These are phyloP conservation scores for Pavo muticus DNA, from an alignment of 2,113 vertebrate species.

Conservation along the genomic window DNA sequence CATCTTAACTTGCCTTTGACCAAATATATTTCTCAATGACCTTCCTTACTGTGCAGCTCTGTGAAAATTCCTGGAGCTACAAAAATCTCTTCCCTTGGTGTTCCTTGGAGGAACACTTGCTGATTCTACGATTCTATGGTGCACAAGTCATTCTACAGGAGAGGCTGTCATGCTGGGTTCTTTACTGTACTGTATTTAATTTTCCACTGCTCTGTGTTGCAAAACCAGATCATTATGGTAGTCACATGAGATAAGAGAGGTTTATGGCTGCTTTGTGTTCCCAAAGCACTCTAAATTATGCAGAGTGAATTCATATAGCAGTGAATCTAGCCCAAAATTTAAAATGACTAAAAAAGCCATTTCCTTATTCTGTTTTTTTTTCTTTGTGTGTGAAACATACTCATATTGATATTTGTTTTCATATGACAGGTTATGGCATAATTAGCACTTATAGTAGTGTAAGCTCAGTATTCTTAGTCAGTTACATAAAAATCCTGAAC, in stretches of 20 bases:
- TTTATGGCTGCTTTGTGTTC: neutral
- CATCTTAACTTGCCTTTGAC: neutral
- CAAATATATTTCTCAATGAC: neutral
- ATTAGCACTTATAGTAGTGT: neutral
- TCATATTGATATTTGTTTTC: neutral
- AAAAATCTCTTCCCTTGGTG: neutral
- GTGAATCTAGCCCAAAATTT: neutral
- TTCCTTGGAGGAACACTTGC: neutral
- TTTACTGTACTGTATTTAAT: neutral
- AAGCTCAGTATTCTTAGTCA: neutral
- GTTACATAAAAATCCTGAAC: neutral
- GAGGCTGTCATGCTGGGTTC: neutral
- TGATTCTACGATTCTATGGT: neutral
- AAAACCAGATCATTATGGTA: neutral
- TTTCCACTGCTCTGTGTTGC: neutral
- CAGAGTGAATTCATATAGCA: neutral
- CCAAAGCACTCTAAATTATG: neutral
- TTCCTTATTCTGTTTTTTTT: neutral
- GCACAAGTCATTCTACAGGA: neutral
- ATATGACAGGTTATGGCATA: neutral
- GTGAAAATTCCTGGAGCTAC: neutral
- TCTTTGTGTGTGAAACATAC: neutral
- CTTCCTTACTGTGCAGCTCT: neutral
- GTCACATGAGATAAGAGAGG: neutral
- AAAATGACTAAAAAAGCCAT: neutral